Evolutionary conservation across 2,113 vertebrate genomes (phyloP).

Genomic region (Colaptes auratus): DNA sequence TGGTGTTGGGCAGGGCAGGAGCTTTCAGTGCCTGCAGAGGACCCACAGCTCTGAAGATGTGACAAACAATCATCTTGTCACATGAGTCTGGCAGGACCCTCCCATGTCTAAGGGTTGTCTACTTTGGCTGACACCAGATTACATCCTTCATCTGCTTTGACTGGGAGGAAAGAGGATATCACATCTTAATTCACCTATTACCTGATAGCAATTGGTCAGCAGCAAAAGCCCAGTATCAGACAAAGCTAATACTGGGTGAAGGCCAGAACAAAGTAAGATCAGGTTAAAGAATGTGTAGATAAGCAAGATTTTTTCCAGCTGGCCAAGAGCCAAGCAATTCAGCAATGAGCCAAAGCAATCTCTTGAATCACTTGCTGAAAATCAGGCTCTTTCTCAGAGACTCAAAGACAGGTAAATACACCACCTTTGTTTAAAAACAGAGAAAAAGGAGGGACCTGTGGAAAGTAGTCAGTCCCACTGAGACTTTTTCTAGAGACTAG

Average conservation of each 20-base stretch:
- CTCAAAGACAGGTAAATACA: background rate
- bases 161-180: background rate
- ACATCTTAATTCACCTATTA: background rate
- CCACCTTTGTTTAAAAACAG: background rate
- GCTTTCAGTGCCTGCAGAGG: background rate
- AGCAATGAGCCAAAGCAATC: background rate
- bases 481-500: background rate
- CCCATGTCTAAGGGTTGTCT: background rate
- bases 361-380: background rate
- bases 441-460: background rate
- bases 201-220: background rate
- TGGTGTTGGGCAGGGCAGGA: background rate
- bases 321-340: background rate
- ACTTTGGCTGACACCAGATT: background rate
- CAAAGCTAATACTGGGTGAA: background rate
- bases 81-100: background rate
- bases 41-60: background rate
- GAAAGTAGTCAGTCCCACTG: background rate
- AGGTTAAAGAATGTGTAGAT: background rate
- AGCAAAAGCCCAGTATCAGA: background rate
- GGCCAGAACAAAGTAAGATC: background rate
- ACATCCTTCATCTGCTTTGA: background rate
- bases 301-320: background rate
- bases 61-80: background rate
- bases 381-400: background rate